A percentile compares a stretch with the other conserved stretches of the same genome.
phyloP scores from a whole-genome alignment of 2,888 invertebrate species.

The Epiblema foenella region DNA sequence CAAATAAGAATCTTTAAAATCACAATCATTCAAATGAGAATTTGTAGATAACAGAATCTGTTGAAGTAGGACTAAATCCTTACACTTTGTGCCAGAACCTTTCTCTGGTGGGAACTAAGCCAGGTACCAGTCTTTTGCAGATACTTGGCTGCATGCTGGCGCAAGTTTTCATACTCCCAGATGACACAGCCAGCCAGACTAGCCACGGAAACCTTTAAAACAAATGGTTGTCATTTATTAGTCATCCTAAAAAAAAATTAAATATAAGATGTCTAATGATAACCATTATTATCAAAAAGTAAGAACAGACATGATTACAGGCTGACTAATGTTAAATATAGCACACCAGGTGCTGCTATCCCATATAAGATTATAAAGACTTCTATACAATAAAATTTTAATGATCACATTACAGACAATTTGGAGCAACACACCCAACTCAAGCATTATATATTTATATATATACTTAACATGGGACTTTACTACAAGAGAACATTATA shows the following conservation, averaged over 20 bases:
- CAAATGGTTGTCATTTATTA: not conserved
- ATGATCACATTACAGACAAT: too few species aligned
- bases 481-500: not conserved
- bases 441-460: too few species aligned
- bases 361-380: too few species aligned
- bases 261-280: too few species aligned
- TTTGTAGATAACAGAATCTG: not conserved
- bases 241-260: too few species aligned
- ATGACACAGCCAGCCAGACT: conserved; percentile 91
- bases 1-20: not conserved
- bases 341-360: too few species aligned
- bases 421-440: too few species aligned
- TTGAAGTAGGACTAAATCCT: conserved; percentile 43
- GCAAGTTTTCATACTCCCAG: conserved; percentile 92
- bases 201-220: conserved; percentile 86
- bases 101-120: conserved; percentile 78
- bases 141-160: conserved; percentile 83
- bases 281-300: too few species aligned
- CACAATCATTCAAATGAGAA: not conserved
- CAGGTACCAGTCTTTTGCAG: conserved; percentile 81
- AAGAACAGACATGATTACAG: too few species aligned
- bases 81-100: conserved; percentile 62
- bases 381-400: too few species aligned
- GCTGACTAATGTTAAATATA: too few species aligned
- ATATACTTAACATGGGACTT: too few species aligned